phyloP scores from a whole-genome alignment of 1,140 invertebrate species.

The Trichomalopsis sarcophagae region DNA sequence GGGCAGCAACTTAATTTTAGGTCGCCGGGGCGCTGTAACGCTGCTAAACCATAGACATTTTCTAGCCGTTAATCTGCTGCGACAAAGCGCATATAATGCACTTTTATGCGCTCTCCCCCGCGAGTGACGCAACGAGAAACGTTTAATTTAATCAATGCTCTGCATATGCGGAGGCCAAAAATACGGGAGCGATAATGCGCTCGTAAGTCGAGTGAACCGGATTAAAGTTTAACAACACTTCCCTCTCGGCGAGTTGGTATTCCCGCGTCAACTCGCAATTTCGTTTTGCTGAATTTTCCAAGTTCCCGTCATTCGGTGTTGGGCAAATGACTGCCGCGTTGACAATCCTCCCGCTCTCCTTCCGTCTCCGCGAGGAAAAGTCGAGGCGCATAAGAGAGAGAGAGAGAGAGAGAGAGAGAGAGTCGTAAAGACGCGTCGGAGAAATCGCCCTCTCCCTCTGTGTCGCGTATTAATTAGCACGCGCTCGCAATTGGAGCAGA shows the following conservation, averaged over 20 bases:
- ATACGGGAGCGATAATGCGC: too few species aligned
- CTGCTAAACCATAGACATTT: too few species aligned
- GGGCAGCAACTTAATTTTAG: too few species aligned
- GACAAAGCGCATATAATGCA: too few species aligned
- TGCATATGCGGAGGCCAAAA: too few species aligned
- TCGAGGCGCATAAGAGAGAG: too few species aligned
- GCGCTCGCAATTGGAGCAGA: conserved; percentile 59
- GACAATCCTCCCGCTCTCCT: too few species aligned
- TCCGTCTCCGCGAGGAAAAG: too few species aligned
- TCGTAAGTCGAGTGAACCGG: not conserved
- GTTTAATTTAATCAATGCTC: too few species aligned
- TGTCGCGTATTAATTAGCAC: conserved; percentile 57
- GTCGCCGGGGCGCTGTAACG: not conserved
- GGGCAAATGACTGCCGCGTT: not conserved
- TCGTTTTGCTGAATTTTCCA: not conserved
- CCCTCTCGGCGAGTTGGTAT: not conserved
- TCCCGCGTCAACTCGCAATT: conserved; percentile 11
- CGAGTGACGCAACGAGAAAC: too few species aligned
- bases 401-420: not conserved
- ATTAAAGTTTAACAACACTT: conserved; percentile 15
- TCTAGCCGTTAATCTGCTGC: too few species aligned
- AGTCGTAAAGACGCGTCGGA: not conserved
- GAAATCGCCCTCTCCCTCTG: conserved; percentile 8
- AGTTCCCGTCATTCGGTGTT: not conserved
- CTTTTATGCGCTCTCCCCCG: too few species aligned